Evolutionary conservation across 2,113 vertebrate species (phyloP).

Genomic region (Phainopepla nitens): DNA sequence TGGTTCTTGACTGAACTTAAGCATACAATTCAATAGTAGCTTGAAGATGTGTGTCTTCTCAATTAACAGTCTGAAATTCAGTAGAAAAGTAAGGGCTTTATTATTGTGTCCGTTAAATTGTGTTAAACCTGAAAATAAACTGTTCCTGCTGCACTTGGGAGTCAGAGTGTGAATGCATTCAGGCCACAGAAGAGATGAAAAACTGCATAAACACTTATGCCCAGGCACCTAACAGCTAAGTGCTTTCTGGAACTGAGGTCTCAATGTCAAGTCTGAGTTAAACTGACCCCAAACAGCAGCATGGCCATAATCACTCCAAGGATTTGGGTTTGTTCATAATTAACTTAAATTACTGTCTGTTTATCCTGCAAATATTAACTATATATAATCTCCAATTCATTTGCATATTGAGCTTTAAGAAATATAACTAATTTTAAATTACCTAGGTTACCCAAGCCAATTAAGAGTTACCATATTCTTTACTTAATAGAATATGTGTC

Average conservation of each 20-base stretch:
- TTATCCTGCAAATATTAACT: neutral
- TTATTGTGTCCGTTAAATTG: neutral
- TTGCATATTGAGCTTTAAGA: neutral
- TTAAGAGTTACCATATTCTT: neutral
- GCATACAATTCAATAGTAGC: neutral
- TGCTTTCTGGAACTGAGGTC: neutral
- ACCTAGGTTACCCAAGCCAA: neutral
- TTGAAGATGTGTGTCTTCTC: neutral
- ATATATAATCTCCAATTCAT: neutral
- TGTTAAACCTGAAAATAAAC: neutral
- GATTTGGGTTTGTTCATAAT: neutral
- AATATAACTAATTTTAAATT: neutral
- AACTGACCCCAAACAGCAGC: neutral
- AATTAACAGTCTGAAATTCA: neutral
- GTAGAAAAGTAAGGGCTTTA: neutral
- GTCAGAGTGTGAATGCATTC: neutral
- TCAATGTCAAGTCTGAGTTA: neutral
- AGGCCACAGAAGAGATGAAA: neutral
- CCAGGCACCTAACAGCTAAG: neutral
- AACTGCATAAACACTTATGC: neutral
- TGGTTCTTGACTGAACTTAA: neutral
- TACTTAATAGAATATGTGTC: constrained; percentile 14
- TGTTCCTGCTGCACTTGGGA: neutral
- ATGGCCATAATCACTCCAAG: neutral
- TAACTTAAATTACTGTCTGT: neutral